Conservation (phyloP, 2,113 vertebrate genomes). For the Tor tambroides region DNA sequence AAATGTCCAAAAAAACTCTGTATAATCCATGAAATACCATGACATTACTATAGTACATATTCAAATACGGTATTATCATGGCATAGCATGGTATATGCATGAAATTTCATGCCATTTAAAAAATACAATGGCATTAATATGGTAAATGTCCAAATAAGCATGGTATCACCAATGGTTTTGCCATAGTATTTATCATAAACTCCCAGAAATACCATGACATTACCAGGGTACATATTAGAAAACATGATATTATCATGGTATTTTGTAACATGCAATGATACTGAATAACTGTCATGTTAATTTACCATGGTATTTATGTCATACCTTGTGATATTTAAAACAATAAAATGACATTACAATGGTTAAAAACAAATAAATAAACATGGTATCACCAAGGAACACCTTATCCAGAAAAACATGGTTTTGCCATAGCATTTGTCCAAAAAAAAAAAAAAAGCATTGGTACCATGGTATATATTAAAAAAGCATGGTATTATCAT, state of each 20-base stretch:
- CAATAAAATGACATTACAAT: neutral
- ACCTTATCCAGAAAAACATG: neutral
- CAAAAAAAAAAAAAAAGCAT: no score
- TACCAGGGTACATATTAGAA: neutral
- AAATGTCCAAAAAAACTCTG: neutral
- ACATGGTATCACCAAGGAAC: neutral
- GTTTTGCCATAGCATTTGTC: neutral
- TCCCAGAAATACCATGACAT: no score
- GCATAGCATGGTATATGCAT: neutral
- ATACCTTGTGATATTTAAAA: neutral
- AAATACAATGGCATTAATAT: neutral
- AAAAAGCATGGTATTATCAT: neutral
- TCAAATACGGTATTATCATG: neutral
- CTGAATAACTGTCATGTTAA: neutral
- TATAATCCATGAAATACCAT: neutral
- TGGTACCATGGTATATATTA: neutral
- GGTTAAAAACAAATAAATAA: neutral
- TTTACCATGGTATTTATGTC: neutral
- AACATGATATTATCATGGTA: neutral
- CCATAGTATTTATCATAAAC: no score
- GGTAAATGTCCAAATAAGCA: neutral
- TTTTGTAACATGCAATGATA: neutral
- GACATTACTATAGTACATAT: neutral
- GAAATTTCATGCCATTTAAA: neutral
- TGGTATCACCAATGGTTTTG: neutral